Evolutionary conservation across 2,888 invertebrate genomes (phyloP).

Genomic region (Elegia similella): DNA sequence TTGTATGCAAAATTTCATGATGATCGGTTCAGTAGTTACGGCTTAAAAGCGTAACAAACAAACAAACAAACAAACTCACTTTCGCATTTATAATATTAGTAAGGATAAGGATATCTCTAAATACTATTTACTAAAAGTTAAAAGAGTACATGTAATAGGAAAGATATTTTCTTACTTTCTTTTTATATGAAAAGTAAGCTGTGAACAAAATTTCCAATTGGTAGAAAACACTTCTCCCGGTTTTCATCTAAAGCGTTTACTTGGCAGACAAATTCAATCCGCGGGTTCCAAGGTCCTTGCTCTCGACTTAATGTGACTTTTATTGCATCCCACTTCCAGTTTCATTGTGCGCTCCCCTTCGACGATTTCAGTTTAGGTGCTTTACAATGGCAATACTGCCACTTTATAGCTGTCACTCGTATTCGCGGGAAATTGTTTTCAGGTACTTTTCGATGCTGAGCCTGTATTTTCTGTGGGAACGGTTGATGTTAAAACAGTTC

Average conservation of each 20-base stretch:
- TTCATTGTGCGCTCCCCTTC: constrained; percentile 57
- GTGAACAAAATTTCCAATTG: constrained; percentile 5
- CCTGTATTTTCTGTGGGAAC: not conserved
- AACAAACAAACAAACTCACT: no score
- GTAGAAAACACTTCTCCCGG: constrained; percentile 22
- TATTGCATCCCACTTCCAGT: constrained; percentile 64
- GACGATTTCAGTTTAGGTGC: constrained; percentile 40
- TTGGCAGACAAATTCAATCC: constrained; percentile 51
- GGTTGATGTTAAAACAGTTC: not conserved
- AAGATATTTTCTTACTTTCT: not conserved
- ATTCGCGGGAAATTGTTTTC: constrained; percentile 15
- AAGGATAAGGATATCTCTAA: no score
- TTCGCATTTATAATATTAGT: no score
- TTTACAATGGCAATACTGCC: constrained; percentile 18
- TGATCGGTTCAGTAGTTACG: no score
- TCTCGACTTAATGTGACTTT: constrained; percentile 76
- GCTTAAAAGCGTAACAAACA: no score
- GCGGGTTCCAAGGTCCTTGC: constrained; percentile 48
- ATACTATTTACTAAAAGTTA: no score
- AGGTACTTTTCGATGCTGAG: constrained; percentile 21
- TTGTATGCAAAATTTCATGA: no score
- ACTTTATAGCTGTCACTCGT: constrained; percentile 14
- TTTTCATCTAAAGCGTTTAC: constrained; percentile 29
- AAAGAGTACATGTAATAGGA: no score
- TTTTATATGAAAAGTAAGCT: not conserved